Base-by-base conservation (phyloP, 2,113 vertebrate genomes). In the Myiagra hebetior region DNA sequence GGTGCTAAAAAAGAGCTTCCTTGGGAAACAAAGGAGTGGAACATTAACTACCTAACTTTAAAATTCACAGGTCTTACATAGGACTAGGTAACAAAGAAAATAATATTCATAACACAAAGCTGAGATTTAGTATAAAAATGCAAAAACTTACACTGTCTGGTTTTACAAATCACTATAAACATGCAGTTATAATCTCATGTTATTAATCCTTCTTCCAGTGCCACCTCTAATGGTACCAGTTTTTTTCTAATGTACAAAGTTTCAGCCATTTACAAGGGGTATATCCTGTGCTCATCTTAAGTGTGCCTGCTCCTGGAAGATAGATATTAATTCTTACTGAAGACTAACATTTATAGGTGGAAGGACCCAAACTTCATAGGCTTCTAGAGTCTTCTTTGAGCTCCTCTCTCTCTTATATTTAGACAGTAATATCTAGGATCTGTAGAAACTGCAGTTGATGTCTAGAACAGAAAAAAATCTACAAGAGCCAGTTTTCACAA, bases 21-120 rank as follows among this genome's bases (percentile, higher is more conserved):
- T 79, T 89, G 75, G 23, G 44, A 76, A 77, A 86, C 23, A 76
- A 86, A 65, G 8, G 21, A 85, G 10, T 18, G 10, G 28, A 97
- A 92, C 37, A 63, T n/a, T 89, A 88, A 57, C 81, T 84, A 85
- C 30, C 76, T 96, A 93, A 92, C 83, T 96, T 97, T 80, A 97
- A 97, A 97, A 98, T 91, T 85, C 56, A n/a, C 67, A 94, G 56
- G 87, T 96, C 52, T 97, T 96, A 96, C 41, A 60, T 18, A 84
- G 94, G 86, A 97, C 95, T 95, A 96, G 52, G 60, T 93, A 93
- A 97, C 89, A 96, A 95, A 94, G 82, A 95, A 96, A 97, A 95
- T 8, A 95, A 56, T 65, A 93, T 75, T 90, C 50, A 33, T 59
- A 67, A 91, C 74, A 97, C 74, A 97, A 96, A 96, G 53, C 68